phyloP scores from a whole-genome alignment of 2,113 vertebrate species.

The Stigmatopora nigra region DNA sequence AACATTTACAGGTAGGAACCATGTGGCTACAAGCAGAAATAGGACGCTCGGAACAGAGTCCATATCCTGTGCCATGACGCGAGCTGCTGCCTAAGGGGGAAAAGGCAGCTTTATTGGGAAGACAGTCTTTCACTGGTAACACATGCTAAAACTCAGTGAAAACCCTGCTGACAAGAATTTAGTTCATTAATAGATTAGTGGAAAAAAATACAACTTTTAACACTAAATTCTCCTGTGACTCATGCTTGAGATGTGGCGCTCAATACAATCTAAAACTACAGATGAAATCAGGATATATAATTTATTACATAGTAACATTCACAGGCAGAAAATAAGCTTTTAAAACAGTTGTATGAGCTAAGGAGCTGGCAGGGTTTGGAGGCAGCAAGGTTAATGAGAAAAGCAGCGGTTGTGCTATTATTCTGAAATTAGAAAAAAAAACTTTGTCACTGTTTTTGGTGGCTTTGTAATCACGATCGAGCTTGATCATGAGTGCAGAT shows the following conservation, averaged over 20 bases:
- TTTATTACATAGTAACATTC: slow-evolving; percentile 40
- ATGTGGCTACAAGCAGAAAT: slow-evolving; percentile 56
- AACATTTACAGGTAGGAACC: slow-evolving; percentile 65
- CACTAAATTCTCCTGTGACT: slow-evolving; percentile 16
- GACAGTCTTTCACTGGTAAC: slow-evolving; percentile 64
- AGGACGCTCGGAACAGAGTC: slow-evolving; percentile 56
- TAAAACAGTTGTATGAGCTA: slow-evolving; percentile 52
- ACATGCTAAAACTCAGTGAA: slow-evolving; percentile 59
- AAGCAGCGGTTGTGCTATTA: slow-evolving; percentile 60
- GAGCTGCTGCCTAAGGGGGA: slow-evolving; percentile 50
- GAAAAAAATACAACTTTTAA: slow-evolving; percentile 2
- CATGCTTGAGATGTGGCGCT: slow-evolving; percentile 21
- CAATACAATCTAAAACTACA: slow-evolving; percentile 33
- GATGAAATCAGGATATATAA: slow-evolving; percentile 46
- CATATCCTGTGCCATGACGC: slow-evolving; percentile 66
- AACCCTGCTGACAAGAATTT: slow-evolving; percentile 52
- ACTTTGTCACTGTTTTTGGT: slow-evolving; percentile 52
- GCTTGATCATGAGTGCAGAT: slow-evolving; percentile 54
- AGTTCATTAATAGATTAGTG: slow-evolving; percentile 41
- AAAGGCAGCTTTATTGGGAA: slow-evolving; percentile 61
- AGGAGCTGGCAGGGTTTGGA: slow-evolving; percentile 45
- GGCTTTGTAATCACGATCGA: slow-evolving; percentile 46
- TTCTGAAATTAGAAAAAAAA: slow-evolving; percentile 35
- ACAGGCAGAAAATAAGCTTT: slow-evolving; percentile 40
- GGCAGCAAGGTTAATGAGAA: slow-evolving; percentile 56